These are phyloP conservation scores for Actinernus sp. DNA, from an alignment of 92 coral and sea anemone species.

Conservation along the genomic window DNA sequence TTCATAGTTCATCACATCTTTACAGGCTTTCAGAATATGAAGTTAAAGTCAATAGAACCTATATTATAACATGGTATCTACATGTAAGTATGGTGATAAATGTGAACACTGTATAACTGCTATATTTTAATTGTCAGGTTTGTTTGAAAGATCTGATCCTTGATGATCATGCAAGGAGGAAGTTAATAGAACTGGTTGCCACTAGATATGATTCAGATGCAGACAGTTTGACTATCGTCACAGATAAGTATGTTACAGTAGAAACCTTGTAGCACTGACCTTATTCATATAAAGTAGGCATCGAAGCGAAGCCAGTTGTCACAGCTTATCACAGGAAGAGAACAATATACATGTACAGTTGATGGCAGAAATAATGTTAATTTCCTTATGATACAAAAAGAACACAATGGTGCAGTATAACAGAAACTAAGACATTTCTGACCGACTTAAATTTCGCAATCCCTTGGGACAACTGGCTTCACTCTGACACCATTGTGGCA, in stretches of 20 bases:
- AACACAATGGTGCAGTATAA: neutral
- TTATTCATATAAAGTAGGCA: neutral
- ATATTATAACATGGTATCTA: too few relatives aligned
- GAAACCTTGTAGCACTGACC: neutral
- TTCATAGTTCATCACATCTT: too few relatives aligned
- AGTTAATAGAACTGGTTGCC: slow-evolving; percentile 83
- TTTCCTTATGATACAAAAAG: neutral
- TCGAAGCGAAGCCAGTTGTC: too few relatives aligned
- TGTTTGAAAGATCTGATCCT: slow-evolving; percentile 82
- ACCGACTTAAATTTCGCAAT: too few relatives aligned
- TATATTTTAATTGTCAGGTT: slow-evolving; percentile 78
- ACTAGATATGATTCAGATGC: slow-evolving; percentile 83
- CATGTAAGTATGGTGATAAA: too few relatives aligned
- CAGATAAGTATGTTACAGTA: slow-evolving; percentile 77
- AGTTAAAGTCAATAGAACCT: too few relatives aligned
- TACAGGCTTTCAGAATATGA: too few relatives aligned
- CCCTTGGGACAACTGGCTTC: too few relatives aligned
- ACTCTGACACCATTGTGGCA: too few relatives aligned
- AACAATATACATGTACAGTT: neutral
- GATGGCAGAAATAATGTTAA: neutral
- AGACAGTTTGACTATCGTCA: slow-evolving; percentile 81
- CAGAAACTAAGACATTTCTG: too few relatives aligned
- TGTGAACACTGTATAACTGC: too few relatives aligned
- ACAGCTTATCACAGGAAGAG: too few relatives aligned
- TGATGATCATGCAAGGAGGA: slow-evolving; percentile 91